A percentile compares a stretch with the other conserved stretches of the same genome.
These are phyloP conservation scores for Myopa testacea DNA, from an alignment of 2,888 invertebrate species.

Conservation along the genomic window DNA sequence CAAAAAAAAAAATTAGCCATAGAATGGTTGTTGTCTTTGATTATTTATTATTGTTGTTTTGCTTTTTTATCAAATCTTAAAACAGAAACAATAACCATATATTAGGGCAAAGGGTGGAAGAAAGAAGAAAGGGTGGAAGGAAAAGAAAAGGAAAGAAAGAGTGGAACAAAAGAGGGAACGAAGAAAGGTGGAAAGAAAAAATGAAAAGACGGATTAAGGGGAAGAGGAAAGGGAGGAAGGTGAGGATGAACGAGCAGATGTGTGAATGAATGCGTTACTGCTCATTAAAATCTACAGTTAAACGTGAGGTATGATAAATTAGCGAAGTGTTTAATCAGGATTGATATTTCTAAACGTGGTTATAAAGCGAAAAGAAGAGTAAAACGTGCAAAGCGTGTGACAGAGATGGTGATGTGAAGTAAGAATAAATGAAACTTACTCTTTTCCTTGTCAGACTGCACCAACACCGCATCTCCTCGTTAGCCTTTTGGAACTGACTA, in stretches of 20 bases:
- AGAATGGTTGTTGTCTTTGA: not conserved
- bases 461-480: no score
- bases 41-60: no score
- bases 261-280: not conserved
- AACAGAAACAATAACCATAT: no score
- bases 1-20: not conserved
- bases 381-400: no score
- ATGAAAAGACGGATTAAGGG: not conserved
- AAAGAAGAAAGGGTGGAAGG: not conserved
- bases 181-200: not conserved
- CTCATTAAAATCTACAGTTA: slow-evolving; percentile 25
- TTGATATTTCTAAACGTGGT: no score
- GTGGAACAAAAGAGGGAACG: not conserved
- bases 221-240: not conserved
- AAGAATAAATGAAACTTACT: no score
- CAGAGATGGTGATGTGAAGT: no score
- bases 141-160: not conserved
- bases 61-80: no score
- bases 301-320: slow-evolving; percentile 8
- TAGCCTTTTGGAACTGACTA: no score
- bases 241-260: not conserved
- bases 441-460: no score
- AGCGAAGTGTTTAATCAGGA: no score
- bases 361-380: no score
- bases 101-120: not conserved